A percentile compares a stretch with the other conserved stretches of the same genome.
phyloP scores from a whole-genome alignment of 2,113 vertebrate genomes.

The Ailuropoda melanoleuca region DNA sequence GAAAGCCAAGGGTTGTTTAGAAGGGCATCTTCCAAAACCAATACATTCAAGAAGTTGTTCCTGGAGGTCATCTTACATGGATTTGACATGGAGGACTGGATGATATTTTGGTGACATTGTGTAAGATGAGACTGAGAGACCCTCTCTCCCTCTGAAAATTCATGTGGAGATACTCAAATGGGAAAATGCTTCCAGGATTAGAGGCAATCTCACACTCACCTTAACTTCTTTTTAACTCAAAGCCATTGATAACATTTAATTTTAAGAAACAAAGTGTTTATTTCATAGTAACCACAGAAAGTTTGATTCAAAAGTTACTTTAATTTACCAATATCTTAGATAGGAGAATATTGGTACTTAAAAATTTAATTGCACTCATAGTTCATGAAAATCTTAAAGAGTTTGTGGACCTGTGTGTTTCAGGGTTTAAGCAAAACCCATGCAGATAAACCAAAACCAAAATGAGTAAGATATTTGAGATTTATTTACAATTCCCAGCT shows the following conservation, averaged over 20 bases:
- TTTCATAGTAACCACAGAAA: neutral
- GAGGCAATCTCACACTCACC: neutral
- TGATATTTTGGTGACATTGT: neutral
- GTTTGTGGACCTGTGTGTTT: neutral
- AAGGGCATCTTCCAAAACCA: neutral
- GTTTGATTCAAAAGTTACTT: neutral
- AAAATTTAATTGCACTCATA: neutral
- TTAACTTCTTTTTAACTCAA: slow-evolving; percentile 28
- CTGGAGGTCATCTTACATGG: neutral
- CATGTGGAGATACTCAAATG: neutral
- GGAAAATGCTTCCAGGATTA: neutral
- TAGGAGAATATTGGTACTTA: neutral
- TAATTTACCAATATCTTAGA: neutral
- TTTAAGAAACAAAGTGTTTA: neutral
- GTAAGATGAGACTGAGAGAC: neutral
- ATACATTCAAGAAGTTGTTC: neutral
- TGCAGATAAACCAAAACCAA: slow-evolving; percentile 2
- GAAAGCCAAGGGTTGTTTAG: neutral
- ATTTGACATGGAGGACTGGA: neutral
- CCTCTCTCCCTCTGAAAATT: neutral
- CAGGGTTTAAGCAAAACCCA: neutral
- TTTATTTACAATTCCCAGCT: neutral
- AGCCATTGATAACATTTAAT: neutral
- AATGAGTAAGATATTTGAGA: neutral
- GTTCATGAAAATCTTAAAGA: neutral